Evolutionary conservation across 1,140 invertebrate genomes (phyloP), one percentile per base, ranked within the genome.

Genomic region (Drosophila asahinai): DNA sequence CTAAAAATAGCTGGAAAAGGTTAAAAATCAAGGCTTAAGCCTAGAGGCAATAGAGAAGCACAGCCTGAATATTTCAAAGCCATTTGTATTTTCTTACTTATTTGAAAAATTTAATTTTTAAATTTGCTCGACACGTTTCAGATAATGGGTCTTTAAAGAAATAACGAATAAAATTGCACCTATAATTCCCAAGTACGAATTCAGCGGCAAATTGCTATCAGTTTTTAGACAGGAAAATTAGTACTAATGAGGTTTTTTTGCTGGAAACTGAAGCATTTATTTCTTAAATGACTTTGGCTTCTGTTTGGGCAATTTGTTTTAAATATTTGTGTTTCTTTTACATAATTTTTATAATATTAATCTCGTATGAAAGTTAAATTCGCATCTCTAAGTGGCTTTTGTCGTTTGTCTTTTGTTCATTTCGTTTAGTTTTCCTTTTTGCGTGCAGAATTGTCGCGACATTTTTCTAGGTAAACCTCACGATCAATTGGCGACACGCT

Each of bases 401-500:
- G 64, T 47, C 51, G 48, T 65, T 72, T 62, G 70, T 77, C 59
- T 65, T 70, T 67, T 71, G 65, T 80, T 72, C 61, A 52, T 57
- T 71, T 73, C 66, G 52, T 61, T 77, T 55, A 30, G 58, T 71
- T 70, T 73, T 66, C 48, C 38, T 65, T 61, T 60, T 63, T 80
- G 64, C 63, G 61, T 66, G 43, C 76, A 86, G 78, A 90, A 90
- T 89, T 90, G 86, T 90, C 86, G 86, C 86, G 86, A 90, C 86
- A 90, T 92, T 91, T 92, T 92, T 92, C 91, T 92, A 92, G 87
- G 91, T 92, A 92, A 92, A 89, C 80, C 90, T 92, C 91, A 92
- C 90, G 91, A 92, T 87, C 86, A 91, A 92, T 92, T 92, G 91
- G 91, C 91, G 91, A 92, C 91, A 92, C 91, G 91, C 91, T 92